Conservation (phyloP, 2,888 invertebrate genomes). For the Muscina levida region DNA sequence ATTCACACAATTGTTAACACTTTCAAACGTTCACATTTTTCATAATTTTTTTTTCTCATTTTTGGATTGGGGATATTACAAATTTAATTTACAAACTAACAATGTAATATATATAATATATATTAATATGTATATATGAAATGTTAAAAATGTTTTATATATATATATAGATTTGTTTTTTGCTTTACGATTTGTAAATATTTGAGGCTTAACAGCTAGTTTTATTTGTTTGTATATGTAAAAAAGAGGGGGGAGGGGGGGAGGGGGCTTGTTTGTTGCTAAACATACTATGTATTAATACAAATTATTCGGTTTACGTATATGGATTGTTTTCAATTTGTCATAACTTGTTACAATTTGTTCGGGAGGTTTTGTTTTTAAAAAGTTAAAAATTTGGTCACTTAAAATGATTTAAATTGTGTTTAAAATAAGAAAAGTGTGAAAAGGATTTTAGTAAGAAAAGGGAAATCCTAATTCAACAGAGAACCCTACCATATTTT, state of each 20-base stretch:
- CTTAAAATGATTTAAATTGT: too few relatives aligned
- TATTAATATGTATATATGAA: conserved; percentile 12
- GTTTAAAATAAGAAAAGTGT: too few relatives aligned
- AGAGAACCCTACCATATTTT: too few relatives aligned
- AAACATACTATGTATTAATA: conserved; percentile 27
- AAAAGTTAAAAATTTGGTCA: too few relatives aligned
- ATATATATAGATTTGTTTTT: neutral
- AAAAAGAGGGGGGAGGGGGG: conserved; percentile 34
- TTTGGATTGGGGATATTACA: neutral
- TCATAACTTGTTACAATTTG: conserved; percentile 8
- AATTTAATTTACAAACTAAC: conserved; percentile 42
- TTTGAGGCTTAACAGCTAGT: conserved; percentile 46
- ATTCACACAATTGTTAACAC: conserved; percentile 46
- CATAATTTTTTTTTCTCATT: neutral
- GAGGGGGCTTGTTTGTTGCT: conserved; percentile 24
- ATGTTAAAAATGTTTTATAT: conserved; percentile 47
- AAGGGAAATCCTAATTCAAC: too few relatives aligned
- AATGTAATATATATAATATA: conserved; percentile 58
- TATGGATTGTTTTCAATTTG: conserved; percentile 45
- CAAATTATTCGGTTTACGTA: conserved; percentile 55
- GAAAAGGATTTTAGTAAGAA: too few relatives aligned
- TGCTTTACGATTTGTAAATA: conserved; percentile 46
- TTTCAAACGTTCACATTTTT: neutral
- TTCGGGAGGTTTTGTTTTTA: conserved; percentile 1
- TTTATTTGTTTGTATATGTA: conserved; percentile 36